These are phyloP conservation scores for Bembecia ichneumoniformis DNA, from an alignment of 2,888 invertebrate genomes.

Conservation along the genomic window DNA sequence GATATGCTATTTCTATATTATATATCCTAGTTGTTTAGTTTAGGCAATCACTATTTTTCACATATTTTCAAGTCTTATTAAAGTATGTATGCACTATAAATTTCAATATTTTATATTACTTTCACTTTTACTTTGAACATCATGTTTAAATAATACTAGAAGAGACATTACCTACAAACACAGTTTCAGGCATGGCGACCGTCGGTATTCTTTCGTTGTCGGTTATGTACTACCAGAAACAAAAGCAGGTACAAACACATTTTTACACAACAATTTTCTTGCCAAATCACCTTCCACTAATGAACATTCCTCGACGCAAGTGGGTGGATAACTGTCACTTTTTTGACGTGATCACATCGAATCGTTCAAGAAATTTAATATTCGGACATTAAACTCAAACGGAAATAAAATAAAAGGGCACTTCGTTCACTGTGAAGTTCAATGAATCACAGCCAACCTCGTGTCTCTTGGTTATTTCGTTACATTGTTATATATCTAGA, in stretches of 20 bases:
- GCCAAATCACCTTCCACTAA: slow-evolving; percentile 46
- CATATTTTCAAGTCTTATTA: too few relatives aligned
- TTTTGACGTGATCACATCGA: slow-evolving; percentile 14
- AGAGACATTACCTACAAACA: slow-evolving; percentile 50
- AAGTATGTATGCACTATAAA: too few relatives aligned
- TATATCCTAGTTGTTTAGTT: too few relatives aligned
- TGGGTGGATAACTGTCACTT: slow-evolving; percentile 28
- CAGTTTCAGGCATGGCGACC: slow-evolving; percentile 50
- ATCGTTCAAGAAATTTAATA: slow-evolving; percentile 20
- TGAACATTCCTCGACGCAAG: slow-evolving; percentile 36
- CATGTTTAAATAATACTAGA: background rate
- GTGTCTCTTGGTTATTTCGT: background rate
- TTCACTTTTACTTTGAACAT: too few relatives aligned
- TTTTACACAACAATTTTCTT: slow-evolving; percentile 19
- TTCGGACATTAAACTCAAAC: slow-evolving; percentile 36
- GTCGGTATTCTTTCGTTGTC: slow-evolving; percentile 42
- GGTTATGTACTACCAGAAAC: slow-evolving; percentile 40
- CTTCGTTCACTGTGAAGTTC: slow-evolving; percentile 28
- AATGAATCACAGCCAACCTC: slow-evolving; percentile 25
- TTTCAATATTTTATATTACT: background rate
- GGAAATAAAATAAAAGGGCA: slow-evolving; percentile 21
- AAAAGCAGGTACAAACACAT: slow-evolving; percentile 42
- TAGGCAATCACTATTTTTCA: too few relatives aligned
- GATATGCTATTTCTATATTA: too few relatives aligned
- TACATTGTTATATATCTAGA: background rate